Percentiles rank a stretch among this genome's conserved stretches.
Evolutionary conservation across 2,797 vertebrate genomes (phyloP).

Genomic region (Oreochromis mossambicus): DNA sequence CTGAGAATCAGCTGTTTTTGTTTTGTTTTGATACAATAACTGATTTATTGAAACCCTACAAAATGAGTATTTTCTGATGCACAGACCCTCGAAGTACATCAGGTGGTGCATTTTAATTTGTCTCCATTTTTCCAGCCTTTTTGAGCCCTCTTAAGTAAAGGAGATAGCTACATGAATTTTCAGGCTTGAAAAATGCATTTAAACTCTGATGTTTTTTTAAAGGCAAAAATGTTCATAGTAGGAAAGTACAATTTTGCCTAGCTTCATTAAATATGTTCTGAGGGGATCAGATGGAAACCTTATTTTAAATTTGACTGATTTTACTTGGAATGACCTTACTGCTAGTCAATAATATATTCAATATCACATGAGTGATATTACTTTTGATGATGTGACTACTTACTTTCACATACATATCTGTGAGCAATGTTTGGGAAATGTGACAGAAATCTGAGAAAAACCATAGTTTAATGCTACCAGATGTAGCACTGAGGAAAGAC

Average conservation of each 20-base stretch:
- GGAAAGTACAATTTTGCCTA: neutral
- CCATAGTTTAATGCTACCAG: neutral
- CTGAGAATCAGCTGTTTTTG: neutral
- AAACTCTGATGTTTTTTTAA: neutral
- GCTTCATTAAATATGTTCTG: neutral
- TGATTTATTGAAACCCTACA: neutral
- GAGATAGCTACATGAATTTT: neutral
- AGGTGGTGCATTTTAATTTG: neutral
- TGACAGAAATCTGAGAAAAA: neutral
- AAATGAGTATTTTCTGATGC: neutral
- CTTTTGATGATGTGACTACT: neutral
- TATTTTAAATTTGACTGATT: neutral
- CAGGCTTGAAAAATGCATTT: neutral
- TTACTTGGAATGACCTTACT: neutral
- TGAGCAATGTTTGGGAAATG: neutral
- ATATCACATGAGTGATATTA: neutral
- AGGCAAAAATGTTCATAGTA: neutral
- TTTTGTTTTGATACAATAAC: neutral
- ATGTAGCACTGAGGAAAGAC: neutral
- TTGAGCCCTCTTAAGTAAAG: neutral
- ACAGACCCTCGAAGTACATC: neutral
- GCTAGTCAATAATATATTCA: neutral
- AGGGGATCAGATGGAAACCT: neutral
- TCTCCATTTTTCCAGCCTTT: neutral
- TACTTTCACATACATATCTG: neutral